These are phyloP conservation scores for Agrochola lychnidis DNA, from an alignment of 2,888 invertebrate genomes.

Conservation along the genomic window DNA sequence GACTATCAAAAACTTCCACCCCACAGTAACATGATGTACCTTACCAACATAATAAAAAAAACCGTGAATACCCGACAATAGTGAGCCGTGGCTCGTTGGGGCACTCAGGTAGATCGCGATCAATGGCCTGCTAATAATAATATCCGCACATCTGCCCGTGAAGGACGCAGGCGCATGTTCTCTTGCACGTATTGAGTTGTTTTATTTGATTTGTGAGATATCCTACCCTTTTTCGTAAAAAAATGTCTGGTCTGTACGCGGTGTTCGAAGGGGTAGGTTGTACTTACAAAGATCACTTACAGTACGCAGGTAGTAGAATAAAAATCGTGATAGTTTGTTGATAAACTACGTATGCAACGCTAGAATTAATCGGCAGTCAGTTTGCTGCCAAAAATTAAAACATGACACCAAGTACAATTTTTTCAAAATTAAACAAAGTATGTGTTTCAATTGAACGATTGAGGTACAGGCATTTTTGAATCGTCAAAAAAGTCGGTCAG, in stretches of 20 bases:
- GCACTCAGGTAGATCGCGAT: constrained; percentile 53
- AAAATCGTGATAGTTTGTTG: no score
- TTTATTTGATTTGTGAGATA: constrained; percentile 34
- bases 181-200: constrained; percentile 18
- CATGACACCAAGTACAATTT: no score
- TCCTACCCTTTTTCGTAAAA: constrained; percentile 24
- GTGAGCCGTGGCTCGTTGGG: constrained; percentile 25
- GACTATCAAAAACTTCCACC: constrained; percentile 24
- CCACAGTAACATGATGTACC: constrained; percentile 2
- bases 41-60: constrained; percentile 10
- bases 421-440: no score
- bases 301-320: no score
- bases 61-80: constrained; percentile 31
- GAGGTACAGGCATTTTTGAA: no score
- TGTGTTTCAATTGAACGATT: no score
- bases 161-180: constrained; percentile 38
- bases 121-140: constrained; percentile 66
- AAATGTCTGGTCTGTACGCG: constrained; percentile 3
- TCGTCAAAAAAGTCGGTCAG: no score
- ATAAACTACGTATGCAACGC: background rate
- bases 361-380: background rate
- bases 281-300: background rate
- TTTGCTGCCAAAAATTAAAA: background rate
- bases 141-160: constrained; percentile 65
- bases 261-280: constrained; percentile 15